Evolutionary conservation across 2,113 vertebrate species (phyloP).

Genomic region (Hippotragus niger): DNA sequence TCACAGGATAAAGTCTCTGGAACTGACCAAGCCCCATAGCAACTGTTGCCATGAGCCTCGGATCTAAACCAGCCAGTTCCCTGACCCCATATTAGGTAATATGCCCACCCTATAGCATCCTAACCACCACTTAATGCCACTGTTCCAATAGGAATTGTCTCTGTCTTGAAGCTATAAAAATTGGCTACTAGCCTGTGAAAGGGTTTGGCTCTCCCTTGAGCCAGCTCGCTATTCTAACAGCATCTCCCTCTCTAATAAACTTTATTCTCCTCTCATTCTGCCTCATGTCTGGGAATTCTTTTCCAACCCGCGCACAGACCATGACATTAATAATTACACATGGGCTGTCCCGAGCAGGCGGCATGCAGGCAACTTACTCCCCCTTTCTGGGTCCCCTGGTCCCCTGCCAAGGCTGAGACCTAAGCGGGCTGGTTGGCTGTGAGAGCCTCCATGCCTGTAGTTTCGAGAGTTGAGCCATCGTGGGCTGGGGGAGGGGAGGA

Average conservation of each 20-base stretch:
- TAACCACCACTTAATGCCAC: background rate
- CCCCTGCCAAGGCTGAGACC: background rate
- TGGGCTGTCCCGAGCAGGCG: accelerated
- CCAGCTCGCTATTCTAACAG: background rate
- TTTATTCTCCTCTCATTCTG: background rate
- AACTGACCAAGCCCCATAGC: background rate
- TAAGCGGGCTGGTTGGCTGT: accelerated
- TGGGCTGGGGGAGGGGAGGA: background rate
- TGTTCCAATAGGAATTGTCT: background rate
- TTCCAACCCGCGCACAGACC: background rate
- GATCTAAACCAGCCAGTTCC: background rate
- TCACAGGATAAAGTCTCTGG: background rate
- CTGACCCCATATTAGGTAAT: background rate
- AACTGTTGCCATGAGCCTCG: background rate
- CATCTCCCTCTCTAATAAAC: background rate
- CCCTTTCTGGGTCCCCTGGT: background rate
- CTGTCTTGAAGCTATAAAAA: background rate
- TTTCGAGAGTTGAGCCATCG: background rate
- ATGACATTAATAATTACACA: background rate
- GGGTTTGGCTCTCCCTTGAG: background rate
- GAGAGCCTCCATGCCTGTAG: background rate
- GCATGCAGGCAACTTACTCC: background rate
- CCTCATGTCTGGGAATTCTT: background rate
- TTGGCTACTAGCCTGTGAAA: background rate
- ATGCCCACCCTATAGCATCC: background rate